A percentile compares a stretch with the other conserved stretches of the same genome.
phyloP scores from a whole-genome alignment of 2,888 invertebrate genomes.

The Brachyptera putata region DNA sequence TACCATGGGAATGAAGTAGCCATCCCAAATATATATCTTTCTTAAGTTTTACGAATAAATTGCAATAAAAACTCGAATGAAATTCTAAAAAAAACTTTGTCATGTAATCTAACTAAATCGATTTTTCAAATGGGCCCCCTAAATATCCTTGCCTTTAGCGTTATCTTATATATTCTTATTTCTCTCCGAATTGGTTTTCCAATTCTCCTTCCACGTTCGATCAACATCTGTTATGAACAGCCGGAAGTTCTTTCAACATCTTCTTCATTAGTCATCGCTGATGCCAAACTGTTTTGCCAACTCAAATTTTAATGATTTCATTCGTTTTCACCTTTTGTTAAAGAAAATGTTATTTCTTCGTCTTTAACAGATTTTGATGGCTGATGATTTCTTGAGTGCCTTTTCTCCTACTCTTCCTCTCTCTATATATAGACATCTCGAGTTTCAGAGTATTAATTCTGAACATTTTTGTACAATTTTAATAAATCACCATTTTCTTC shows the following conservation, averaged over 20 bases:
- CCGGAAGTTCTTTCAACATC: not conserved
- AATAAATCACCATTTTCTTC: not conserved
- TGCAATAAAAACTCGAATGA: constrained; percentile 2
- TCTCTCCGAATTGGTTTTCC: constrained; percentile 9
- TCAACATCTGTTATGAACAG: constrained; percentile 14
- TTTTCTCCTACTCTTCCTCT: not conserved
- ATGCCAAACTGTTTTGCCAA: not conserved
- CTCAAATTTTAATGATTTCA: constrained; percentile 6
- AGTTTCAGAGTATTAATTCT: too few species aligned
- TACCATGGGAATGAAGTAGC: too few species aligned
- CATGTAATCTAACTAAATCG: constrained; percentile 11
- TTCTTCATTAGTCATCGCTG: constrained; percentile 1
- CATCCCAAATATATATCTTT: too few species aligned
- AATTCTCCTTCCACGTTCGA: constrained; percentile 4
- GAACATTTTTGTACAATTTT: not conserved
- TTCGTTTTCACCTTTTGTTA: not conserved
- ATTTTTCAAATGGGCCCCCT: constrained; percentile 17
- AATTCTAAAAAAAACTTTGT: not conserved
- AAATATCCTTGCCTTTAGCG: constrained; percentile 1
- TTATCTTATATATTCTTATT: not conserved
- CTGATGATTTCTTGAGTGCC: not conserved
- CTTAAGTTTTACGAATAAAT: too few species aligned
- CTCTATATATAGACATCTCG: not conserved
- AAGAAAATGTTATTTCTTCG: constrained; percentile 15
- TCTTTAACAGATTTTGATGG: not conserved